Conservation (phyloP, 2,888 invertebrate genomes). For the Drymonia ruficornis region DNA sequence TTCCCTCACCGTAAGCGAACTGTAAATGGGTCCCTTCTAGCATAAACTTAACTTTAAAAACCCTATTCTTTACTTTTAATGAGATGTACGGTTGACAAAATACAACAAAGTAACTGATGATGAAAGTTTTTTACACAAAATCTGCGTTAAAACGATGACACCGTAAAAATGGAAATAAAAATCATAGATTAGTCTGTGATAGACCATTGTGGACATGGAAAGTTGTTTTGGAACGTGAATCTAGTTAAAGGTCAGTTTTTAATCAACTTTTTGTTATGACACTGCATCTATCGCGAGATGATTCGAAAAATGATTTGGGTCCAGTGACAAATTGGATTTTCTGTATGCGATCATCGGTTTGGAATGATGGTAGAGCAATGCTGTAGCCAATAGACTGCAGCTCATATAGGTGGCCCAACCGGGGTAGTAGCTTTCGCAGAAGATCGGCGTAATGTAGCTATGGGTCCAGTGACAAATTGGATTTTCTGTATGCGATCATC, state of each 20-base stretch:
- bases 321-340: too few relatives aligned
- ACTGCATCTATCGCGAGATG: neutral
- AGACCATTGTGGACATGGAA: slow-evolving; percentile 45
- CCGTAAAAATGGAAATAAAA: slow-evolving; percentile 47
- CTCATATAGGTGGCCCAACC: too few relatives aligned
- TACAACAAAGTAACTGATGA: slow-evolving; percentile 47
- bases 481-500: too few relatives aligned
- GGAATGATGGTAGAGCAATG: too few relatives aligned
- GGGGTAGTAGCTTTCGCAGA: too few relatives aligned
- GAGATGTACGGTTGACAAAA: slow-evolving; percentile 77
- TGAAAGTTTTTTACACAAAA: slow-evolving; percentile 54
- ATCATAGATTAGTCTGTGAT: slow-evolving; percentile 54
- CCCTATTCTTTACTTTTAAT: slow-evolving; percentile 54
- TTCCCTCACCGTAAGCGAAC: too few relatives aligned
- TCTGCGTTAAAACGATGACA: slow-evolving; percentile 61
- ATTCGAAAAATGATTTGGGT: neutral
- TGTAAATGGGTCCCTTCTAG: neutral
- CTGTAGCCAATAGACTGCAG: too few relatives aligned
- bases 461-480: too few relatives aligned
- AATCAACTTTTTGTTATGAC: slow-evolving; percentile 23
- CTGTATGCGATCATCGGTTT: too few relatives aligned
- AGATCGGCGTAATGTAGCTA: too few relatives aligned
- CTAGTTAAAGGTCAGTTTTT: slow-evolving; percentile 42
- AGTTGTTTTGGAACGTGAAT: slow-evolving; percentile 47
- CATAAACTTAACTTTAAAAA: slow-evolving; percentile 12